phyloP scores from a whole-genome alignment of 2,797 vertebrate genomes.

The Amphiprion clarkii region DNA sequence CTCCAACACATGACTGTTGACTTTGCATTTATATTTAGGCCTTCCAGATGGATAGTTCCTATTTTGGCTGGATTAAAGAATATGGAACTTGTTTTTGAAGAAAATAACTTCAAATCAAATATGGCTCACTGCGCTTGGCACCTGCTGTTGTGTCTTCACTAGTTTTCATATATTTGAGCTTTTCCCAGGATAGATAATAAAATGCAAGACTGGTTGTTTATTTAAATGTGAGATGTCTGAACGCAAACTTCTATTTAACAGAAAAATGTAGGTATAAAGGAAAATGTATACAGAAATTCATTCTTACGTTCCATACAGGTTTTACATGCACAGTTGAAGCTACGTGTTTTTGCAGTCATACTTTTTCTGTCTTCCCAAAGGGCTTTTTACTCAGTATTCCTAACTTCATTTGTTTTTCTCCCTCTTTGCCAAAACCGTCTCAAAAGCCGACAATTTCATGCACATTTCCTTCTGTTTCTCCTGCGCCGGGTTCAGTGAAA shows the following conservation, averaged over 20 bases:
- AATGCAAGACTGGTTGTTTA: neutral
- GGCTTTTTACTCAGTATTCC: neutral
- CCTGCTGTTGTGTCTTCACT: constrained; percentile 33
- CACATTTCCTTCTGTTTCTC: constrained; percentile 49
- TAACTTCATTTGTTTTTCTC: neutral
- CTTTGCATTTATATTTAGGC: constrained; percentile 39
- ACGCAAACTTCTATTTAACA: neutral
- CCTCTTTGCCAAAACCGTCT: neutral
- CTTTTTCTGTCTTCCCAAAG: neutral
- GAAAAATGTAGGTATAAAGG: neutral
- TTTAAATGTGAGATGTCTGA: neutral
- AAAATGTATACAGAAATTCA: neutral
- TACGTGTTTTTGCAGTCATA: neutral
- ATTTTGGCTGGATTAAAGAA: constrained; percentile 50
- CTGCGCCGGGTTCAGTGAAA: constrained; percentile 29
- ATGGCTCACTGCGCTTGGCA: constrained; percentile 25
- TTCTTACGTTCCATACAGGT: neutral
- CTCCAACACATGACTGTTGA: constrained; percentile 50
- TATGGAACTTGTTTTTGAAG: constrained; percentile 41
- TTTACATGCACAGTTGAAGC: constrained; percentile 6
- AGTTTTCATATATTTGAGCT: constrained; percentile 3
- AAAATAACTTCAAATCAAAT: constrained; percentile 40
- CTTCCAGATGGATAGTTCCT: constrained; percentile 56
- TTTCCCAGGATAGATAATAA: neutral
- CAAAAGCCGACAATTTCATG: constrained; percentile 7